phyloP scores from a whole-genome alignment of 2,888 invertebrate species.

The Drosophila parthenogenetica region DNA sequence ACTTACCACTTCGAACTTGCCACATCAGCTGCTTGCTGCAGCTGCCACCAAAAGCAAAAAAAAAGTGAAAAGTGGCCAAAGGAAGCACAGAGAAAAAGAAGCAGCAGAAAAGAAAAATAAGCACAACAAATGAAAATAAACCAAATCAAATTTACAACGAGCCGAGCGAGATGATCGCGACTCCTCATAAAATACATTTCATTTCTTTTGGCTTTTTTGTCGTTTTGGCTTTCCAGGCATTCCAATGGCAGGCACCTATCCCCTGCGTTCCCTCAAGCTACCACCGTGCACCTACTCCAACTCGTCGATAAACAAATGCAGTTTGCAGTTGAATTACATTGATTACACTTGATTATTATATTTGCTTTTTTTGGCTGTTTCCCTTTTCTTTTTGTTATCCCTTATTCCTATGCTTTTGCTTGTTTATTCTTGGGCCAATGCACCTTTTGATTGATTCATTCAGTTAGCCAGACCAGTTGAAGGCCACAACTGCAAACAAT shows the following conservation, averaged over 20 bases:
- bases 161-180: conserved; percentile 58
- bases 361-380: conserved; percentile 51
- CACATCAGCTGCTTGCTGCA: conserved; percentile 41
- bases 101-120: conserved; percentile 35
- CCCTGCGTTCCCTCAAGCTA: not conserved
- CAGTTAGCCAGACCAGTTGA: conserved; percentile 25
- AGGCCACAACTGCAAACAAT: conserved; percentile 38
- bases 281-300: too few species aligned
- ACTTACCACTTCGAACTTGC: conserved; percentile 51
- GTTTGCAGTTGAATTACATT: conserved; percentile 70
- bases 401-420: conserved; percentile 8
- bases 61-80: conserved; percentile 52
- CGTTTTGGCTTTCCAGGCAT: conserved; percentile 10
- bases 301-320: conserved; percentile 70
- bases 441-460: conserved; percentile 57
- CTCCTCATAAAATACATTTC: conserved; percentile 62
- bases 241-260: conserved; percentile 4
- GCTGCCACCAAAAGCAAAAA: conserved; percentile 33
- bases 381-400: conserved; percentile 1
- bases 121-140: conserved; percentile 75
- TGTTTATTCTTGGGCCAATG: conserved; percentile 70
- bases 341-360: conserved; percentile 75
- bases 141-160: conserved; percentile 82
- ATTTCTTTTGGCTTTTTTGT: conserved; percentile 46
- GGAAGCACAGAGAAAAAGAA: conserved; percentile 18